Evolutionary conservation across 2,888 invertebrate species (phyloP).

Genomic region (Camptogramma bilineatum): DNA sequence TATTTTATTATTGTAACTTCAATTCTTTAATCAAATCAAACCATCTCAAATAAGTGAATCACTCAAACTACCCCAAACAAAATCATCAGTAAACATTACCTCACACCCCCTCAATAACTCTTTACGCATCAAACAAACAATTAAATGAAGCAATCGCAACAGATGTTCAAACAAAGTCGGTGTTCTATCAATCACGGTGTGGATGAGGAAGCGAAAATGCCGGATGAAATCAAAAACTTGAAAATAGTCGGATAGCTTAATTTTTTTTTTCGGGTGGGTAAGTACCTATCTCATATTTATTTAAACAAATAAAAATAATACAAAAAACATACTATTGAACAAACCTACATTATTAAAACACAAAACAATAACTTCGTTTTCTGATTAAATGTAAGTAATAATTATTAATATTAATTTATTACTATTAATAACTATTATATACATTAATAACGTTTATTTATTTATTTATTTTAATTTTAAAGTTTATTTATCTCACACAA

Average conservation of each 20-base stretch:
- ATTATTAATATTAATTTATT: no score
- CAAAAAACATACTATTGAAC: no score
- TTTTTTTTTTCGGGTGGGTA: no score
- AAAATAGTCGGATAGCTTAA: not conserved
- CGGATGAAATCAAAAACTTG: not conserved
- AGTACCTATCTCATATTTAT: no score
- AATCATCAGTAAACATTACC: conserved; percentile 37
- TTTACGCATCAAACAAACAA: conserved; percentile 47
- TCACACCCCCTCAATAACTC: conserved; percentile 46
- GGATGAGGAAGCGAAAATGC: conserved; percentile 2
- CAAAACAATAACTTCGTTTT: no score
- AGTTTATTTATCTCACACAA: no score
- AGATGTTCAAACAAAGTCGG: conserved; percentile 71
- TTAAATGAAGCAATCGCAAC: conserved; percentile 60
- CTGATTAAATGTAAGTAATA: no score
- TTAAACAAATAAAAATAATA: no score
- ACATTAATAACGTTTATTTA: no score
- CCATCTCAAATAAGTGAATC: not conserved
- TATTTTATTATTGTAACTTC: not conserved
- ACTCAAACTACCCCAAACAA: conserved; percentile 40
- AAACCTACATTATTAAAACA: no score
- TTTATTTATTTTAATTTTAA: no score
- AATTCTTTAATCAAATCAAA: not conserved
- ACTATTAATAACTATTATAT: no score
- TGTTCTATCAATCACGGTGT: conserved; percentile 61